A percentile compares a stretch with the other conserved stretches of the same genome.
Evolutionary conservation across 2,888 invertebrate genomes (phyloP).

Genomic region (Athalia rosae): DNA sequence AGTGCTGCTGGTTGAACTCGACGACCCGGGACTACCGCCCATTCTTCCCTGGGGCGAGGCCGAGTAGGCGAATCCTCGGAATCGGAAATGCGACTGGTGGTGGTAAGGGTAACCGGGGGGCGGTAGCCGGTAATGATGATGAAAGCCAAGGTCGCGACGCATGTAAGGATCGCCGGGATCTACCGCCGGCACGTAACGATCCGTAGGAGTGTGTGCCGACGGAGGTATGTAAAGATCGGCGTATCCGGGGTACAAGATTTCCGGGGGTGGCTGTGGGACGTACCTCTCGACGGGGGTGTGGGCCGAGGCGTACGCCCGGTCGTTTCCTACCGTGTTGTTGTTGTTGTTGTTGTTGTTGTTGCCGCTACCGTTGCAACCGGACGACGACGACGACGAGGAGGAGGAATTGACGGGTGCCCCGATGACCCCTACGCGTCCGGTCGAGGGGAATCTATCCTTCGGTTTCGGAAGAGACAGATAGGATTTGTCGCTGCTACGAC

Average conservation of each 20-base stretch:
- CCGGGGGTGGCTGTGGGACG: slow-evolving; percentile 76
- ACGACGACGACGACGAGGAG: slow-evolving; percentile 44
- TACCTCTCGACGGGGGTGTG: slow-evolving; percentile 85
- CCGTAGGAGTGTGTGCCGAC: slow-evolving; percentile 83
- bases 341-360: slow-evolving; percentile 51
- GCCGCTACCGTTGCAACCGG: slow-evolving; percentile 52
- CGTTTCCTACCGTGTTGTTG: slow-evolving; percentile 54
- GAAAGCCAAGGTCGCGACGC: slow-evolving; percentile 77
- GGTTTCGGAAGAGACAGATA: slow-evolving; percentile 67
- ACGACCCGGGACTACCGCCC: slow-evolving; percentile 74
- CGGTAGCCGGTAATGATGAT: slow-evolving; percentile 77
- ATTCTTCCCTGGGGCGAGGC: slow-evolving; percentile 66
- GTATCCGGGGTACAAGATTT: slow-evolving; percentile 70
- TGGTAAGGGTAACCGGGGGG: slow-evolving; percentile 73
- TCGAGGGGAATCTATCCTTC: slow-evolving; percentile 66
- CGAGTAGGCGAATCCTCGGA: slow-evolving; percentile 69
- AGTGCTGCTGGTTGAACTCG: slow-evolving; percentile 75
- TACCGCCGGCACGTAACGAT: slow-evolving; percentile 80
- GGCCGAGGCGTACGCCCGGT: slow-evolving; percentile 72
- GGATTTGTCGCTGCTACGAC: slow-evolving; percentile 66
- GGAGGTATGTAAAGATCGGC: slow-evolving; percentile 80
- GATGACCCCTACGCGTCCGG: slow-evolving; percentile 58
- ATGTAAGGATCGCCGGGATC: slow-evolving; percentile 77
- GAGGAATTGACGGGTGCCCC: slow-evolving; percentile 1
- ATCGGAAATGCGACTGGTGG: slow-evolving; percentile 68